Conservation (phyloP, 2,888 invertebrate genomes). For the Esperia sulphurella region DNA sequence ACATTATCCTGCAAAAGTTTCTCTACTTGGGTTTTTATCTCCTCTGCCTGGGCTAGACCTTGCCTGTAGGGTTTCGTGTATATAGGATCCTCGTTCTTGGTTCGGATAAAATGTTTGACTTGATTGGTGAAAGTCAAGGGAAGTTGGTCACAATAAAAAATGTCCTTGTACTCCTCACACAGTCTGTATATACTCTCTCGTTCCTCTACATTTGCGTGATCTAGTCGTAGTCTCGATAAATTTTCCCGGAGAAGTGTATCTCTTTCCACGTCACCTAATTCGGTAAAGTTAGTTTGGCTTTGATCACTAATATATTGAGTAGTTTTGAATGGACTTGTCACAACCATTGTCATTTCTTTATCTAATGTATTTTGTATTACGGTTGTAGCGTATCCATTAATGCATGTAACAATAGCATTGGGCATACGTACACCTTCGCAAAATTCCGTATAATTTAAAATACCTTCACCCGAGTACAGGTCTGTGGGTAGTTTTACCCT, state of each 20-base stretch:
- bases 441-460: constrained; percentile 13
- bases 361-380: constrained; percentile 12
- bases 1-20: constrained; percentile 18
- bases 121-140: constrained; percentile 20
- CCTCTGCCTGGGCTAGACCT: neutral
- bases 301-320: neutral
- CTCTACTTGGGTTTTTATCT: constrained; percentile 11
- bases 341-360: constrained; percentile 1
- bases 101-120: constrained; percentile 31
- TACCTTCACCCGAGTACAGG: constrained; percentile 6
- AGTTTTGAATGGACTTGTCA: constrained; percentile 8
- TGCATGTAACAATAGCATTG: constrained; percentile 8
- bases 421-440: constrained; percentile 18
- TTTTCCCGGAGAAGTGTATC: constrained; percentile 7
- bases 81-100: constrained; percentile 19
- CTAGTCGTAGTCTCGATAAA: constrained; percentile 11
- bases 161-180: constrained; percentile 22
- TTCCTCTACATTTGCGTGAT: constrained; percentile 18
- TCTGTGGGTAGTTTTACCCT: constrained; percentile 13
- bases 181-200: constrained; percentile 7
- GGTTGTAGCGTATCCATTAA: constrained; percentile 11
- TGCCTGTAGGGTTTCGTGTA: constrained; percentile 7
- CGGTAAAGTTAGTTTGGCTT: neutral
- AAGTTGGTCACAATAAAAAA: constrained; percentile 25
- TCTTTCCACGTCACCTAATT: neutral